Evolutionary conservation across 64 coral and sea anemone genomes (phyloP).

Genomic region (Dendrophyllia cribrosa): DNA sequence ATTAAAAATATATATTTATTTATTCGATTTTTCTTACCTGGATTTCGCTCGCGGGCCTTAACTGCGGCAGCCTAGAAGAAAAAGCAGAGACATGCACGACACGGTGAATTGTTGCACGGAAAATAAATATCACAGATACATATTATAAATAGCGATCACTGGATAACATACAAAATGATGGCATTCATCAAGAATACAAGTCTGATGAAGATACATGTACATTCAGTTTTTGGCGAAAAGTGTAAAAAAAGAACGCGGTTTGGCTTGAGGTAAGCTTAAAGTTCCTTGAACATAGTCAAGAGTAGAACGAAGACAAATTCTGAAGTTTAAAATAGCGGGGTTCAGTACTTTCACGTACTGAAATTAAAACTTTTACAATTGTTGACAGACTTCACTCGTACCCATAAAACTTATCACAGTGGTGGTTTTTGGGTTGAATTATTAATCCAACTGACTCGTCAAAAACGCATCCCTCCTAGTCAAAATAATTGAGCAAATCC

Average conservation of each 20-base stretch:
- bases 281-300: not conserved
- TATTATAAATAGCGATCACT: not conserved
- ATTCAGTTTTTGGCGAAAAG: not conserved
- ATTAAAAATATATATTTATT: not conserved
- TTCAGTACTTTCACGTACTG: not conserved
- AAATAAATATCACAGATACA: not conserved
- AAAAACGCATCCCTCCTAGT: not conserved
- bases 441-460: conserved; percentile 6
- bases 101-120: not conserved
- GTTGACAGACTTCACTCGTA: not conserved
- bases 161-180: conserved; percentile 23
- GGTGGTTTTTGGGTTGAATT: not conserved
- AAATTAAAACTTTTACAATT: not conserved
- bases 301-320: not conserved
- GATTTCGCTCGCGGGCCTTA: conserved; percentile 32
- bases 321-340: not conserved
- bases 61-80: not conserved
- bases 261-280: not conserved
- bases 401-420: not conserved
- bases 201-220: conserved; percentile 20
- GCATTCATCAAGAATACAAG: conserved; percentile 31
- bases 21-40: not conserved
- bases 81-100: not conserved
- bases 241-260: not conserved
- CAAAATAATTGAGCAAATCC: conserved; percentile 26